Evolutionary conservation across 1,140 invertebrate species (phyloP).

Genomic region (Teleogryllus occipitalis): DNA sequence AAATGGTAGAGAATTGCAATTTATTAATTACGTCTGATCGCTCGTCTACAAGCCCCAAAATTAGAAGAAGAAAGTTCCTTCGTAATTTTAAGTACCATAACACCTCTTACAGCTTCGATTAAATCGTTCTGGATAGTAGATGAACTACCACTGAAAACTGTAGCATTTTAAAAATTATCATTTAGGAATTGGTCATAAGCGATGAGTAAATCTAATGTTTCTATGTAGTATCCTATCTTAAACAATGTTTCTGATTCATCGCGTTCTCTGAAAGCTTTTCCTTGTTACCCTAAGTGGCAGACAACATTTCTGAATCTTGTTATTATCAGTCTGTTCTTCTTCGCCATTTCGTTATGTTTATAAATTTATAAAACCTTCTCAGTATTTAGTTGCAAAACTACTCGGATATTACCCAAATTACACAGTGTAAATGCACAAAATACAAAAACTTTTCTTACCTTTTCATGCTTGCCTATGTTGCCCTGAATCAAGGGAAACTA

Average conservation of each 20-base stretch:
- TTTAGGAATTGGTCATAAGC: background rate
- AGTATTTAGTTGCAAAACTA: background rate
- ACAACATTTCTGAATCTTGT: background rate
- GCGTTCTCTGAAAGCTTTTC: background rate
- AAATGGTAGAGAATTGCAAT: background rate
- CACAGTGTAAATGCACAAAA: background rate
- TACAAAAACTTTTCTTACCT: background rate
- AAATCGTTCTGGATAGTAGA: slow-evolving; percentile 6
- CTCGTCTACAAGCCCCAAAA: background rate
- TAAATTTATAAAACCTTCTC: background rate
- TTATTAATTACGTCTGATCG: background rate
- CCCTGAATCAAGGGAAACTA: background rate
- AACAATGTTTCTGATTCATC: background rate
- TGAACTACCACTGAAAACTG: background rate
- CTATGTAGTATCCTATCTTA: background rate
- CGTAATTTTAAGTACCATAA: background rate
- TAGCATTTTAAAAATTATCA: background rate
- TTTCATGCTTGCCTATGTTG: too few relatives aligned
- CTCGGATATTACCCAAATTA: background rate
- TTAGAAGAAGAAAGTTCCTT: background rate
- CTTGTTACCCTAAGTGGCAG: background rate
- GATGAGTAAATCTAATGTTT: background rate
- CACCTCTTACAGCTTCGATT: background rate
- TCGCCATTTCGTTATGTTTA: background rate
- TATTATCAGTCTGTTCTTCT: background rate